phyloP scores from a whole-genome alignment of 2,888 invertebrate genomes.

The Zootermopsis nevadensis region DNA sequence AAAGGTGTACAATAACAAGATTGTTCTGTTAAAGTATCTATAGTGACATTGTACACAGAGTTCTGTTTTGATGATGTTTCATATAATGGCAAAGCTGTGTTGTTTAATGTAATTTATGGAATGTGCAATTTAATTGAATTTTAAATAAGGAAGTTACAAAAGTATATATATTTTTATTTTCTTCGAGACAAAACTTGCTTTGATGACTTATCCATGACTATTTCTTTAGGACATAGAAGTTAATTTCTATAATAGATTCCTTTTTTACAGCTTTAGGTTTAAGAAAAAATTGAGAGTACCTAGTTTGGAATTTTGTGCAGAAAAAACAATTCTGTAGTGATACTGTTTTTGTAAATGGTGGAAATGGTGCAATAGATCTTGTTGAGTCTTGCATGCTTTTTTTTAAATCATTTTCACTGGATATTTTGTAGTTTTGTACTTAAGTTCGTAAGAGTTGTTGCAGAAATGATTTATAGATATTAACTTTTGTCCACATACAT shows the following conservation, averaged over 20 bases:
- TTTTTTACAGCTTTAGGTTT: neutral
- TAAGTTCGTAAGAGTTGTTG: neutral
- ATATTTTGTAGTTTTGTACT: conserved; percentile 31
- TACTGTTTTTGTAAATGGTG: conserved; percentile 17
- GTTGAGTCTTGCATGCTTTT: conserved; percentile 17
- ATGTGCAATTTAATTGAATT: conserved; percentile 25
- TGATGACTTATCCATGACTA: conserved; percentile 25
- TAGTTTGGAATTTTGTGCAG: neutral
- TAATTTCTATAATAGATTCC: conserved; percentile 24
- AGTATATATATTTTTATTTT: conserved; percentile 28
- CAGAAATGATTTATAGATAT: conserved; percentile 29
- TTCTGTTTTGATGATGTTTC: conserved; percentile 30
- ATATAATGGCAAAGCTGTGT: conserved; percentile 30
- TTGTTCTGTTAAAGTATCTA: conserved; percentile 32
- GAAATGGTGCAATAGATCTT: conserved; percentile 32
- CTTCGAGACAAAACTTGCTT: conserved; percentile 22
- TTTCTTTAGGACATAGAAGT: neutral
- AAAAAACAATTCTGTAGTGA: neutral
- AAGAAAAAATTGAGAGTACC: neutral
- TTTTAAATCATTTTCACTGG: conserved; percentile 26
- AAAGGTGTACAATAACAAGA: conserved; percentile 1
- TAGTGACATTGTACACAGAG: conserved; percentile 5
- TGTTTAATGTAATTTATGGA: conserved; percentile 27
- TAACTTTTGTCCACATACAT: conserved; percentile 18
- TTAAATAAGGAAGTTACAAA: conserved; percentile 8